phyloP scores from a whole-genome alignment of 2,797 vertebrate genomes.

The Sciurus carolinensis region DNA sequence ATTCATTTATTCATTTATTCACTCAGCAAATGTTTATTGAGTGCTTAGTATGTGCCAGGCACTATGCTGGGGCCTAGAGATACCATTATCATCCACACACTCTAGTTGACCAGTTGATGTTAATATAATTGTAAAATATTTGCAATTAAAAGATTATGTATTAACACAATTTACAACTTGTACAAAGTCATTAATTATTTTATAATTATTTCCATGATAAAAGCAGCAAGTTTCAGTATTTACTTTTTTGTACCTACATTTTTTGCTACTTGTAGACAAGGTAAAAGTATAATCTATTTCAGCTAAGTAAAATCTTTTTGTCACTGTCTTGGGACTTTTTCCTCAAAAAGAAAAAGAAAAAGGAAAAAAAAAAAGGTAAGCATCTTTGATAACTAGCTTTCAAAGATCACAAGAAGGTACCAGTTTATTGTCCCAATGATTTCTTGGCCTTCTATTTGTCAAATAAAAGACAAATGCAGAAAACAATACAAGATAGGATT shows the following conservation, averaged over 20 bases:
- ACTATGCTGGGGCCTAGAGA: no score
- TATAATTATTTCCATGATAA: not conserved
- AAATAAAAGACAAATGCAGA: not conserved
- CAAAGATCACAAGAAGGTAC: not conserved
- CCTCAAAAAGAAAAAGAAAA: not conserved
- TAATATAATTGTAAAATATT: no score
- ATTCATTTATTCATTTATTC: no score
- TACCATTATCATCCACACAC: no score
- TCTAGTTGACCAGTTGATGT: no score
- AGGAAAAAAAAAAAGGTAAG: not conserved
- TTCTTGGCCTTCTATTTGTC: not conserved
- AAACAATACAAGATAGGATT: not conserved
- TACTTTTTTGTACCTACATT: not conserved
- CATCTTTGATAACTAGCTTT: not conserved
- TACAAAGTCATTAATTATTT: not conserved
- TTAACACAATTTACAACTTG: no score
- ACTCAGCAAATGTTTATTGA: not conserved
- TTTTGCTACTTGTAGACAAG: not conserved
- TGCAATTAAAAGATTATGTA: no score
- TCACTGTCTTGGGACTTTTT: not conserved
- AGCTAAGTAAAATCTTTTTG: not conserved
- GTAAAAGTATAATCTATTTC: constrained; percentile 12
- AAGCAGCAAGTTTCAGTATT: not conserved
- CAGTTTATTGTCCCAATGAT: not conserved
- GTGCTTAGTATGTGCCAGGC: no score